phyloP scores from a whole-genome alignment of 2,113 vertebrate genomes.

The Gymnorhina tibicen region DNA sequence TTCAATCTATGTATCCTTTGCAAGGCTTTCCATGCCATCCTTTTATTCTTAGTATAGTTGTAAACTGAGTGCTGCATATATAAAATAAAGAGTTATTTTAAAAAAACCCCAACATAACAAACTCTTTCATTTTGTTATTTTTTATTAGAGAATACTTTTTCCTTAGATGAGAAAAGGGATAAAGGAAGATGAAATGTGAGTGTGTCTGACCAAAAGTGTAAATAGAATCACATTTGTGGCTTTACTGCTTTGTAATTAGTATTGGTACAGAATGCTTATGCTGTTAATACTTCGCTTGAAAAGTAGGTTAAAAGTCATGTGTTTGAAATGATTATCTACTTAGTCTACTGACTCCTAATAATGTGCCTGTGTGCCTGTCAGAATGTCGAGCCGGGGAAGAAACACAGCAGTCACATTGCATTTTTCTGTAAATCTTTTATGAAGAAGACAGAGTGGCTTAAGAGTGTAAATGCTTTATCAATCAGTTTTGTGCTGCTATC shows the following conservation, averaged over 20 bases:
- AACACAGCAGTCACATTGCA: constrained; percentile 37
- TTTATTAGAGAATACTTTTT: not conserved
- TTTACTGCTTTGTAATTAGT: not conserved
- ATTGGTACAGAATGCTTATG: constrained; percentile 19
- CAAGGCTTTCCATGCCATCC: not conserved
- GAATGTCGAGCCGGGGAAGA: not conserved
- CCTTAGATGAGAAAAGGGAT: not conserved
- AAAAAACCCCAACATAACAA: not conserved
- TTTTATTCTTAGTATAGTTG: not conserved
- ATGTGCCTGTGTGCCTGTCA: constrained; percentile 52
- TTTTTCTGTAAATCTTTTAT: constrained; percentile 39
- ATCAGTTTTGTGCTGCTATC: constrained; percentile 8
- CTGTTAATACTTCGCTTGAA: constrained; percentile 15
- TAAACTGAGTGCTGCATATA: not conserved
- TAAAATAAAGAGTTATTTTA: not conserved
- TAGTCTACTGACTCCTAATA: constrained; percentile 51
- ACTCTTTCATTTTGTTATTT: not conserved
- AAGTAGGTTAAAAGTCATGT: constrained; percentile 64
- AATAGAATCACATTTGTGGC: not conserved
- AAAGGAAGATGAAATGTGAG: not conserved
- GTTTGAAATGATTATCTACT: constrained; percentile 61
- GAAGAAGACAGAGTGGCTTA: not conserved
- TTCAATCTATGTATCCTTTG: not conserved
- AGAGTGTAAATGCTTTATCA: constrained; percentile 27
- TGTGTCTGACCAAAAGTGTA: not conserved